phyloP scores from a whole-genome alignment of 2,888 invertebrate genomes.

The Amphipoea lucens region DNA sequence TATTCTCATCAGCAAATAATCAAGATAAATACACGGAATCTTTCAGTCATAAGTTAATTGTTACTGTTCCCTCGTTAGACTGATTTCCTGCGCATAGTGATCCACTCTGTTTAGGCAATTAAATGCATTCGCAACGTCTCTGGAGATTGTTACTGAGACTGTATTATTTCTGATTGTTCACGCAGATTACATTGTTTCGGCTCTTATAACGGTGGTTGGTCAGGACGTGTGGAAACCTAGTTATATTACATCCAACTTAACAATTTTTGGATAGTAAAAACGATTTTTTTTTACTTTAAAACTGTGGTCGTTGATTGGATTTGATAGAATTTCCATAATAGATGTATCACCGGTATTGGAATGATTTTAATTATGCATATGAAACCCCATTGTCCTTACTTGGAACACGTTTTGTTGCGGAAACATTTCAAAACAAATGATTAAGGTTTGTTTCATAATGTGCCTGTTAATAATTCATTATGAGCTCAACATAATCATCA shows the following conservation, averaged over 20 bases:
- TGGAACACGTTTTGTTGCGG: constrained; percentile 26
- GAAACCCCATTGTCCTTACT: constrained; percentile 35
- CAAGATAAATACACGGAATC: background rate
- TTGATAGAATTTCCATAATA: constrained; percentile 41
- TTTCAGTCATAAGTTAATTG: constrained; percentile 29
- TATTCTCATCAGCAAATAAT: background rate
- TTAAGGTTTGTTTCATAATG: constrained; percentile 46
- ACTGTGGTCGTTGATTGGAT: constrained; percentile 23
- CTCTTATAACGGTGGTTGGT: constrained; percentile 56
- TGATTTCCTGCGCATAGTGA: constrained; percentile 55
- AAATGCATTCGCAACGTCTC: constrained; percentile 67
- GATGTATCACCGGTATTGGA: constrained; percentile 26
- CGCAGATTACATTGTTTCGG: constrained; percentile 71
- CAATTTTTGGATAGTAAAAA: constrained; percentile 14
- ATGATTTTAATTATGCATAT: constrained; percentile 37
- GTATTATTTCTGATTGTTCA: constrained; percentile 69
- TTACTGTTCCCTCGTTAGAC: constrained; percentile 41
- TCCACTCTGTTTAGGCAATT: constrained; percentile 63
- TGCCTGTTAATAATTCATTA: constrained; percentile 43
- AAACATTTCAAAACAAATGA: constrained; percentile 49
- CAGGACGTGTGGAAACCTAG: constrained; percentile 44
- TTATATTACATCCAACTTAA: constrained; percentile 29
- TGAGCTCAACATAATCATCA: constrained; percentile 42
- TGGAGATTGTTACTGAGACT: constrained; percentile 56
- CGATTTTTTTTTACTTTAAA: constrained; percentile 6